These are phyloP conservation scores for Craterocephalus amniculus DNA, from an alignment of 2,797 vertebrate genomes.

Conservation along the genomic window DNA sequence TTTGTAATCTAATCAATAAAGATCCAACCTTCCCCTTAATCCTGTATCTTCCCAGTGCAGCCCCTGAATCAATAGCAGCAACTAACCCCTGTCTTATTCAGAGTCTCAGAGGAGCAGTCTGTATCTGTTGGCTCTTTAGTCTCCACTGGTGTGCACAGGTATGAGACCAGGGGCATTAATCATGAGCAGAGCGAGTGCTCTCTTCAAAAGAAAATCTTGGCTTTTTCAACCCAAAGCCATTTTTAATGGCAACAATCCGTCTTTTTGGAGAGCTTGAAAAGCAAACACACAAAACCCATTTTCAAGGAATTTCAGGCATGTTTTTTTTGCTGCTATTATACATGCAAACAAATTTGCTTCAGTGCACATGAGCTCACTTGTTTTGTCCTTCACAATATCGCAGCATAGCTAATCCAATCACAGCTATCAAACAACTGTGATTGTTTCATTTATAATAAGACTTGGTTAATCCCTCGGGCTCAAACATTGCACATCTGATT, in stretches of 20 bases:
- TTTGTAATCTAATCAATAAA: conserved; percentile 50
- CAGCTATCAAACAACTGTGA: conserved; percentile 43
- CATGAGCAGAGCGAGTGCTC: conserved; percentile 33
- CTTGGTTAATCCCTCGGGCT: conserved; percentile 47
- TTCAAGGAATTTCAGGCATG: conserved; percentile 8
- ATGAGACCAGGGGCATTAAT: conserved; percentile 36
- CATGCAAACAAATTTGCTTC: not conserved
- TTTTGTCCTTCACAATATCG: conserved; percentile 31
- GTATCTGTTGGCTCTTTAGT: conserved; percentile 52
- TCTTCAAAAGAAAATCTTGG: conserved; percentile 39
- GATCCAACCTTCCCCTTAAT: conserved; percentile 34
- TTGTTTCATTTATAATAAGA: conserved; percentile 45
- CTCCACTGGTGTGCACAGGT: conserved; percentile 21
- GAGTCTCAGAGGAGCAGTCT: conserved; percentile 63
- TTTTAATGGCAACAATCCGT: conserved; percentile 38
- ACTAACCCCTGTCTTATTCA: conserved; percentile 55
- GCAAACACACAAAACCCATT: conserved; percentile 16
- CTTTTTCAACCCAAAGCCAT: conserved; percentile 40
- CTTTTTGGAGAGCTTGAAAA: conserved; percentile 28
- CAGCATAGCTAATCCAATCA: conserved; percentile 40
- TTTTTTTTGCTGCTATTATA: conserved; percentile 9
- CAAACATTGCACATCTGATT: conserved; percentile 53
- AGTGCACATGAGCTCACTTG: conserved; percentile 22
- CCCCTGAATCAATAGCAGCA: conserved; percentile 47
- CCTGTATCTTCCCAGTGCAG: conserved; percentile 17